A percentile compares a stretch with the other conserved stretches of the same genome.
Conservation (phyloP, 2,888 invertebrate genomes). For the Pseudococcus jackbeardsleyi region DNA sequence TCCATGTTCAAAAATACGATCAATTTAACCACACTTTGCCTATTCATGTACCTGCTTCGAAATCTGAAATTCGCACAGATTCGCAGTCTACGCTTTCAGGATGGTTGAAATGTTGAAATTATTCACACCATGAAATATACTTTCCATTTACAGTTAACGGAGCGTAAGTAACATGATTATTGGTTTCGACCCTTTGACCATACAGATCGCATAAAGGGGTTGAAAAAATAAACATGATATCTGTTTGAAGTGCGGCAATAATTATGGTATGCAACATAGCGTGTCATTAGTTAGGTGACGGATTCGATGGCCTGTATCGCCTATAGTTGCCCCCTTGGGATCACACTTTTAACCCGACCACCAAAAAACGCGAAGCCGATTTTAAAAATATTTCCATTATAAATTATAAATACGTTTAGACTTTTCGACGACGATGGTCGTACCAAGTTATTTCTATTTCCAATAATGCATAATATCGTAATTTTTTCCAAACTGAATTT, state of each 20-base stretch:
- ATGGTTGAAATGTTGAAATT: background rate
- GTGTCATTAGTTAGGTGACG: slow-evolving; percentile 65
- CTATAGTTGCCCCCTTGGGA: slow-evolving; percentile 60
- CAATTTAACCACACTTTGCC: no score
- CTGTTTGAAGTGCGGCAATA: slow-evolving; percentile 57
- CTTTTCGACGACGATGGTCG: background rate
- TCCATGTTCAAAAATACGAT: no score
- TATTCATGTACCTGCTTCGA: background rate
- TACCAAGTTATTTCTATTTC: no score
- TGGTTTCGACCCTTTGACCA: slow-evolving; percentile 56
- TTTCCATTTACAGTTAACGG: slow-evolving; percentile 57
- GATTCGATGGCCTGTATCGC: slow-evolving; percentile 58
- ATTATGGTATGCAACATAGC: slow-evolving; percentile 63
- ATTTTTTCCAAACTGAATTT: no score
- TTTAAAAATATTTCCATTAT: background rate
- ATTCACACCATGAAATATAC: slow-evolving; percentile 54
- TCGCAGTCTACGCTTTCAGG: background rate
- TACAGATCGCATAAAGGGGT: slow-evolving; percentile 53
- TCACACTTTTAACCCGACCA: slow-evolving; percentile 48
- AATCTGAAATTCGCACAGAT: background rate
- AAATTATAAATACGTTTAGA: background rate
- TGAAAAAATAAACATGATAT: slow-evolving; percentile 58
- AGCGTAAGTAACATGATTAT: slow-evolving; percentile 63
- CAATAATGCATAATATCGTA: no score
- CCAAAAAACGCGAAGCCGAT: slow-evolving; percentile 49